Evolutionary conservation across 2,113 vertebrate genomes (phyloP).

Genomic region (Lagopus muta): DNA sequence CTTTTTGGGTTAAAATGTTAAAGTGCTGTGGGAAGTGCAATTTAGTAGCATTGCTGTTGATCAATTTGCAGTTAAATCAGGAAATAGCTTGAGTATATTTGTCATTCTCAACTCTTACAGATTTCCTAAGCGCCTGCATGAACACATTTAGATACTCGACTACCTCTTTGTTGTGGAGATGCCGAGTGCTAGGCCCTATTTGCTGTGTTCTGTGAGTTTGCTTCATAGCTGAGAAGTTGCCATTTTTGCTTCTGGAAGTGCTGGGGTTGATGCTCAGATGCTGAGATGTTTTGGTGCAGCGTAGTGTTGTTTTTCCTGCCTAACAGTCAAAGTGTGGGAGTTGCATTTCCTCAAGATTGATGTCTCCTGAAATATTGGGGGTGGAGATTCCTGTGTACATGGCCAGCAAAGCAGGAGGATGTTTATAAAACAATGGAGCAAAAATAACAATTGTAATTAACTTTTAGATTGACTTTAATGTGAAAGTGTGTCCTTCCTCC

Average conservation of each 20-base stretch:
- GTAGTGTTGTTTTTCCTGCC: constrained; percentile 37
- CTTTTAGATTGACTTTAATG: neutral
- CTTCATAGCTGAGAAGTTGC: neutral
- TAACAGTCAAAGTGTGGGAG: constrained; percentile 57
- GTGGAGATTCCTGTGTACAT: constrained; percentile 57
- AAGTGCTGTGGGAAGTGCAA: neutral
- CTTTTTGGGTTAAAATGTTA: neutral
- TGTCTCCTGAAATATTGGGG: constrained; percentile 33
- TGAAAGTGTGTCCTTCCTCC: neutral
- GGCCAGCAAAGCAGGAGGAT: neutral
- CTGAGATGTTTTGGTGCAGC: constrained; percentile 4
- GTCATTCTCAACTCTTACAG: neutral
- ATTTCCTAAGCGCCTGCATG: neutral
- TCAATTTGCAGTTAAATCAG: neutral
- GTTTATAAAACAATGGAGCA: constrained; percentile 61
- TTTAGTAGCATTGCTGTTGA: neutral
- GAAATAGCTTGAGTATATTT: neutral
- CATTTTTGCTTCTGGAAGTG: neutral
- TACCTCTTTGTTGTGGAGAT: neutral
- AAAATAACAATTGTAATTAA: constrained; percentile 22
- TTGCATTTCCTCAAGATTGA: constrained; percentile 55
- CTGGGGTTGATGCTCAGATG: neutral
- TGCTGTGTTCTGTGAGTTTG: neutral
- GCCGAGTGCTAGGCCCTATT: neutral
- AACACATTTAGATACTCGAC: neutral